Percentiles rank a stretch among this genome's conserved stretches.
Evolutionary conservation across 92 coral and sea anemone species (phyloP).

Genomic region (Epizoanthus fatuus): DNA sequence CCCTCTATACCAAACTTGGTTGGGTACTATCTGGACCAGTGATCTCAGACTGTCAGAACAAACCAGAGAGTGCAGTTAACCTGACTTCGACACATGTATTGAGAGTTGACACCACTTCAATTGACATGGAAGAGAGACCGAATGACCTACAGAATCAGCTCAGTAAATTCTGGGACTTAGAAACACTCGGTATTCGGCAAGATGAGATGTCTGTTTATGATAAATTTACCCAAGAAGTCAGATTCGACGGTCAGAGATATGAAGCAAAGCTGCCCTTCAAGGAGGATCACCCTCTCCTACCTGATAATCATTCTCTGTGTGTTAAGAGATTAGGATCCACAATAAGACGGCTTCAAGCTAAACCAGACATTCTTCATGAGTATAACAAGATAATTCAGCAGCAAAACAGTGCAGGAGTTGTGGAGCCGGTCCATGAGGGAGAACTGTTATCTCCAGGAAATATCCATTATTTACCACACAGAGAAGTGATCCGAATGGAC

Average conservation of each 20-base stretch:
- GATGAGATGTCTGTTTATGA: conserved; percentile 38
- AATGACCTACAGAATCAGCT: conserved; percentile 42
- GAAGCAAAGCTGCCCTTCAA: conserved; percentile 66
- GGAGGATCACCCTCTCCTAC: conserved; percentile 45
- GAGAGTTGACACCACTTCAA: conserved; percentile 18
- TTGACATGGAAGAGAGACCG: neutral
- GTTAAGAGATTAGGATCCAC: conserved; percentile 49
- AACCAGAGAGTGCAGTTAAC: conserved; percentile 36
- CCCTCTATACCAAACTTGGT: conserved; percentile 23
- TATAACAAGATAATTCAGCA: conserved; percentile 38
- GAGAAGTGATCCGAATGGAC: conserved; percentile 62
- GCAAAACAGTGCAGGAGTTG: conserved; percentile 40
- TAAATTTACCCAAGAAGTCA: conserved; percentile 46
- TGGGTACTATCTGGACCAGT: conserved; percentile 49
- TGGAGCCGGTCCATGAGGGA: conserved; percentile 31
- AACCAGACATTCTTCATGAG: conserved; percentile 33
- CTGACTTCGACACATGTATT: conserved; percentile 42
- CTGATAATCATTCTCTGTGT: conserved; percentile 42
- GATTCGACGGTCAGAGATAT: conserved; percentile 46
- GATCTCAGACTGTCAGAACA: neutral
- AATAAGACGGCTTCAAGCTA: conserved; percentile 24
- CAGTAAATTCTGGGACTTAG: conserved; percentile 68
- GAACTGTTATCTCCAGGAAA: conserved; percentile 30
- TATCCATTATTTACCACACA: conserved; percentile 62
- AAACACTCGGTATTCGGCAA: conserved; percentile 55